Conservation (phyloP, 2,888 invertebrate genomes). For the Lobophora halterata region DNA sequence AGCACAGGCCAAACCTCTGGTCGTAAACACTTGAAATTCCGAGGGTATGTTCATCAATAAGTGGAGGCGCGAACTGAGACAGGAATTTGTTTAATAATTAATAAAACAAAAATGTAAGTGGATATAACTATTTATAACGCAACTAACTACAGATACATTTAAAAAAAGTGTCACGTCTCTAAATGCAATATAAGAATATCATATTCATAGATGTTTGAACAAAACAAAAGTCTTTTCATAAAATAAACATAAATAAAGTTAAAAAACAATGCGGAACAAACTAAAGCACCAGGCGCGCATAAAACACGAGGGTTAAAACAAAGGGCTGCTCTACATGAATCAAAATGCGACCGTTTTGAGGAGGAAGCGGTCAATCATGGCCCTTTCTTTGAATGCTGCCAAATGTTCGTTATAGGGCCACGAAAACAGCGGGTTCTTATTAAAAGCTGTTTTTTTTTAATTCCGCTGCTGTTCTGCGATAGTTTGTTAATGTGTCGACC, state of each 20-base stretch:
- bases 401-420: slow-evolving; percentile 34
- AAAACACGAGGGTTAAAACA: slow-evolving; percentile 45
- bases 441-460: too few species aligned
- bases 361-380: slow-evolving; percentile 76
- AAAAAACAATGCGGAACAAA: slow-evolving; percentile 41
- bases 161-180: background rate
- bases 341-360: slow-evolving; percentile 62
- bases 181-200: background rate
- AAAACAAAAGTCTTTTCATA: slow-evolving; percentile 32
- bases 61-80: too few species aligned
- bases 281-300: slow-evolving; percentile 49
- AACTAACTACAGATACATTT: too few species aligned
- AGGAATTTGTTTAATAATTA: too few species aligned
- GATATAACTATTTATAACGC: too few species aligned
- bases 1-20: too few species aligned
- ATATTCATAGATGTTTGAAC: too few species aligned
- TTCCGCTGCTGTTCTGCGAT: too few species aligned
- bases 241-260: slow-evolving; percentile 52
- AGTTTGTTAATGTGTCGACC: too few species aligned
- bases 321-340: slow-evolving; percentile 47
- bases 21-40: too few species aligned
- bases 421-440: slow-evolving; percentile 27
- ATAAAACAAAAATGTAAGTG: too few species aligned
- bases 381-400: slow-evolving; percentile 54
- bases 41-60: too few species aligned